Evolutionary conservation across 1,140 invertebrate genomes (phyloP).

Genomic region (Heterodera schachtii): DNA sequence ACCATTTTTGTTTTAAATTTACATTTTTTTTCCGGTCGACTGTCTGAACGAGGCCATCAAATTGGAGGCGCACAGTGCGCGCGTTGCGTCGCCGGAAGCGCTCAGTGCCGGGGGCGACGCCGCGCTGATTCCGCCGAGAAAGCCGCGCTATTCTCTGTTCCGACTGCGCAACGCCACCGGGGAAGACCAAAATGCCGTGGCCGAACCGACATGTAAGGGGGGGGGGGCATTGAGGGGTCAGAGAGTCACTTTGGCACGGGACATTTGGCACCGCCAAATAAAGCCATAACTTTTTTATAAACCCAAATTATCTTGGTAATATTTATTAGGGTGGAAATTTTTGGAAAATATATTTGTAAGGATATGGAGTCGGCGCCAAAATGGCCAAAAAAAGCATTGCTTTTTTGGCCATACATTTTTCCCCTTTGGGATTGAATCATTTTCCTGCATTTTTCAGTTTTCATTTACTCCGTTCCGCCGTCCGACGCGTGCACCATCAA

Average conservation of each 20-base stretch:
- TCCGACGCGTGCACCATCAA: slow-evolving; percentile 63
- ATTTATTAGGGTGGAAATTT: no score
- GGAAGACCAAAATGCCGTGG: background rate
- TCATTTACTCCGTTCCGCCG: slow-evolving; percentile 64
- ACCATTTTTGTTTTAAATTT: background rate
- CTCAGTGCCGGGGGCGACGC: slow-evolving; percentile 45
- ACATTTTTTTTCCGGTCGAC: slow-evolving; percentile 45
- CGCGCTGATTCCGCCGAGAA: slow-evolving; percentile 55
- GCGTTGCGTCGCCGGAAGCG: slow-evolving; percentile 36
- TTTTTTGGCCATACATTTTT: no score
- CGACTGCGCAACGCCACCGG: slow-evolving; percentile 49
- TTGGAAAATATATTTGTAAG: no score
- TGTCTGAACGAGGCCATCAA: slow-evolving; percentile 65
- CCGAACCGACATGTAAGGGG: background rate
- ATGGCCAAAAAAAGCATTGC: no score
- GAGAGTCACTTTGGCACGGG: no score
- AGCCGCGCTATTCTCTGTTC: slow-evolving; percentile 62
- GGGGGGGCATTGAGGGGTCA: no score
- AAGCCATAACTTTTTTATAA: no score
- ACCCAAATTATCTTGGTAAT: no score
- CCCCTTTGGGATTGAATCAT: no score
- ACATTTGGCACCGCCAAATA: no score
- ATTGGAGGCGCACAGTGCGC: slow-evolving; percentile 48
- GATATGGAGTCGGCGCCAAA: no score
- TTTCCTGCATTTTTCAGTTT: slow-evolving; percentile 40